Base-by-base conservation (phyloP, 2,888 invertebrate species). In the Leptogaster cylindrica region DNA sequence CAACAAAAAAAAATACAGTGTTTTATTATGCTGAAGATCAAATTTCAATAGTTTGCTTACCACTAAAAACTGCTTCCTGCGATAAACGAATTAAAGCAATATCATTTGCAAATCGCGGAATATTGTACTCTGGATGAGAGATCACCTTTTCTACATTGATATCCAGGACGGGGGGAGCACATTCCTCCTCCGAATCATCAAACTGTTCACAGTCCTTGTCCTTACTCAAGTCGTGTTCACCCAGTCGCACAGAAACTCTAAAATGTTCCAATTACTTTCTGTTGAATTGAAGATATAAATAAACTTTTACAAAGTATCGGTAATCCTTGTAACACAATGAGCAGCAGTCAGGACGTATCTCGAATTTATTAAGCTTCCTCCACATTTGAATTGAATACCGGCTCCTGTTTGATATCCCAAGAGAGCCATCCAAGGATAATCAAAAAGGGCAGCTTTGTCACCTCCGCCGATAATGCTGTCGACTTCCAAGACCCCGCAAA, bases 361-460 rank as follows among this genome's bases (percentile, higher is more conserved):
- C 44, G 75, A 71, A 8, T 73, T 72, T 51, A 79, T 79, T 63
- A 79, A 65, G 8, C 77, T 74, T 18, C 78, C 79, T n/a, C 76
- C 79, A 66, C 79, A 79, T 18, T 78, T 80, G 76, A 83, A 77
- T 39, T 67, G 69, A 3, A 65, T 20, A 14, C 73, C 68, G 1
- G 72, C 73, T 0, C 66, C 20, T 65, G 81, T 78, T 55, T 82
- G 76, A 72, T 90, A 91, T 1, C 85, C 84, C n/a, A 91, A 76
- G 1, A 90, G 79, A 0, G 87, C 89, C 89, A 91, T 88, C 90
- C 90, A 91, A 0, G 91, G 91, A 78, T 86, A 89, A 72, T 90
- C 88, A 39, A 83, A 85, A 3, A 89, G 75, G 0, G 77, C 77
- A 0, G 90, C 87, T 67, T 82, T 79, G 48, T 86, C 83, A 0